Base-by-base conservation (phyloP, 2,113 vertebrate species). In the Gymnarchus niloticus region DNA sequence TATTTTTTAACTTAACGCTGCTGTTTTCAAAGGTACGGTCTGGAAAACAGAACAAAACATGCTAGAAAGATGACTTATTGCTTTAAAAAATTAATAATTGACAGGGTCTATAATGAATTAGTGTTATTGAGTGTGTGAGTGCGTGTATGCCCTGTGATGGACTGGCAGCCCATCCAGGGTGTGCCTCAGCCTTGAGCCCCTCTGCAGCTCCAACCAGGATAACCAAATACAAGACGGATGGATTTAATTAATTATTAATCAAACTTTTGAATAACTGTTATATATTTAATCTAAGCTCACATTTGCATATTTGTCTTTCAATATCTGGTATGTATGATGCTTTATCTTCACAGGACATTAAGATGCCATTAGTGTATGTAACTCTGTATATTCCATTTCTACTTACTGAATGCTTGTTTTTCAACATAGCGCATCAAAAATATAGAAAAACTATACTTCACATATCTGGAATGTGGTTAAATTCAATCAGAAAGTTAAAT, bases 201-300 rank as follows among this genome's bases (percentile, higher is more conserved):
- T 12, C 25, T 0, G 25, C 59, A 61, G 9, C 23, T 6, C 10
- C 21, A 12, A 14, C 61, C 61, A 69, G 61, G 61, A 69, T 69
- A 69, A 37, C 25, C 10, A 28, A 14, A 33, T 17, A 6, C 25
- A 69, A 69, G 61, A 69, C 37, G 28, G 3, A 69, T 69, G 61
- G 61, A 69, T 96, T 95, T 95, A 92, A 96, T 99, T 95, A 98
- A 99, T 98, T 96, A 97, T 98, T 97, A 96, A 99, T 98, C 95
- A 94, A 93, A 92, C 92, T 95, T 97, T 96, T 96, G 96, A 97
- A 98, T 98, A 98, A 98, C 97, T 97, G 96, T 97, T 91, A 91
- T 95, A 96, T 96, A 96, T 98, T 95, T 98, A 96, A 98, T 97
- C 96, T 98, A 94, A 94, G 96, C 95, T 95, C 94, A 95, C 96